phyloP scores from a whole-genome alignment of 1,140 invertebrate species.

The Ruditapes philippinarum region DNA sequence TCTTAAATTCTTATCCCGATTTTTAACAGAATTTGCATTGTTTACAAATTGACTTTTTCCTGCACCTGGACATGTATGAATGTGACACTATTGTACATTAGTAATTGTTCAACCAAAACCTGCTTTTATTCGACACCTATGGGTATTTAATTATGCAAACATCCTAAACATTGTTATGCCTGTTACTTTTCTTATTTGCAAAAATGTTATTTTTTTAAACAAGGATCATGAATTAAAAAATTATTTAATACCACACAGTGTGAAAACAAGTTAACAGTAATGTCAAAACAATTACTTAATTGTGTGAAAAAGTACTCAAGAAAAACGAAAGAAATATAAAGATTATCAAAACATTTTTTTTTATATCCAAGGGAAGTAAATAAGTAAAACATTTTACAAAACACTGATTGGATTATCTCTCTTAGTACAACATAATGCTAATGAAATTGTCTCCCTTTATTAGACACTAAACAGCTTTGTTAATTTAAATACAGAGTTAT shows the following conservation, averaged over 20 bases:
- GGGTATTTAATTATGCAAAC: not conserved
- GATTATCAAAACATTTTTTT: no score
- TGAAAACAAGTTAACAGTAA: not conserved
- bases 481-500: not conserved
- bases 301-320: not conserved
- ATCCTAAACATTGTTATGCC: not conserved
- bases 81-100: no score
- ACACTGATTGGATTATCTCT: no score
- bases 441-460: conserved; percentile 15
- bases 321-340: no score
- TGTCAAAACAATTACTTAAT: not conserved
- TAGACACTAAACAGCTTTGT: not conserved
- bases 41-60: no score
- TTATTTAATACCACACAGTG: not conserved
- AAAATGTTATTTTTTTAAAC: not conserved
- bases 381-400: no score
- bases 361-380: not conserved
- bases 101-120: not conserved
- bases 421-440: no score
- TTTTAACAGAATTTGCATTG: no score
- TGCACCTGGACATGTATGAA: no score
- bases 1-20: no score
- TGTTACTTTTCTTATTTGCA: not conserved
- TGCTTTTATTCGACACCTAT: not conserved
- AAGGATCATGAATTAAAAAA: not conserved